Conservation (phyloP, 2,797 vertebrate genomes). For the Cynopterus sphinx region DNA sequence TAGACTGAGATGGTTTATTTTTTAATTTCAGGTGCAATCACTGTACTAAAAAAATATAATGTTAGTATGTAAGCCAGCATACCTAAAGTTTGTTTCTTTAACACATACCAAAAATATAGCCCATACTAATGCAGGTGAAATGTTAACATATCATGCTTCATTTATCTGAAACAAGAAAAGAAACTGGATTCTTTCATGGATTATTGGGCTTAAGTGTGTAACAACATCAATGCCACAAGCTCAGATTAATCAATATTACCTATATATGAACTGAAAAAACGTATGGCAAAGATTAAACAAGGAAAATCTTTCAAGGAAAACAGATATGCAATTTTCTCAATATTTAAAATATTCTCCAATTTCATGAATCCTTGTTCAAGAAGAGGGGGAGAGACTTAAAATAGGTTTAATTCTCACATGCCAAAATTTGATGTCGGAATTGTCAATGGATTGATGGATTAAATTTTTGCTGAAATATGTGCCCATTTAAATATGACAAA, state of each 20-base stretch:
- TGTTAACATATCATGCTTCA: not conserved
- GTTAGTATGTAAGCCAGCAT: not conserved
- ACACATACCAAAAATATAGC: not conserved
- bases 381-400: not conserved
- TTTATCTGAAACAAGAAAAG: slow-evolving; percentile 13
- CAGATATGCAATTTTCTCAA: not conserved
- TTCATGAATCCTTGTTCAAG: slow-evolving; percentile 13
- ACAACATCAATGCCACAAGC: not conserved
- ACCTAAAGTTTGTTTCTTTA: slow-evolving; percentile 35
- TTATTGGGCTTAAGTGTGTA: not conserved
- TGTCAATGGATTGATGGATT: not conserved
- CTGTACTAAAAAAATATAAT: not conserved
- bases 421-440: slow-evolving; percentile 14
- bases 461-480: not conserved
- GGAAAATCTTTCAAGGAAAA: not conserved
- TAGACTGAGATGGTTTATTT: not conserved
- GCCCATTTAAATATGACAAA: slow-evolving; percentile 19
- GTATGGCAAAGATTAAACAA: not conserved
- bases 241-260: slow-evolving; percentile 12
- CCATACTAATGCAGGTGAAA: not conserved
- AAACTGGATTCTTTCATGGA: not conserved
- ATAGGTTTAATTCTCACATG: not conserved
- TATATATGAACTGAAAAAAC: not conserved
- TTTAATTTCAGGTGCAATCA: slow-evolving; percentile 15
- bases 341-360: not conserved